Evolutionary conservation across 2,888 invertebrate species (phyloP), one percentile per base, ranked within the genome.

Genomic region (Sisyra nigra): DNA sequence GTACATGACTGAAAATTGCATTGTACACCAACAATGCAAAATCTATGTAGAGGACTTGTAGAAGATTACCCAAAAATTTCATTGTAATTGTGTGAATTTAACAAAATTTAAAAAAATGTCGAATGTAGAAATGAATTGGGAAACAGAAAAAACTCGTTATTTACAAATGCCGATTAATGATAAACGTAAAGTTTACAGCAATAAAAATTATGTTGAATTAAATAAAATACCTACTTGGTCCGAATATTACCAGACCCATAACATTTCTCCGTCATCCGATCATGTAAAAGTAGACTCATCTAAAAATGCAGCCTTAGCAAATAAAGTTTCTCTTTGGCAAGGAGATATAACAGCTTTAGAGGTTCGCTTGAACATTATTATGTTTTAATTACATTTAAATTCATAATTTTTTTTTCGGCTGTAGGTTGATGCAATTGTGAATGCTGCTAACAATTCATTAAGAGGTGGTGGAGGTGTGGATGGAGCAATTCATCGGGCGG

Each of bases 391-490:
- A 3, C 18, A 18, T 38, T 18, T 11, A 24, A 11, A 38, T n/a
- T 31, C 13, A 38, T 34, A 40, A 40, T 33, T 44, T 29, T 57
- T 51, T 47, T 52, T 19, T 48, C 24, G 24, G 7, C 7, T 24
- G 24, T 48, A 75, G 75, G 70, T 91, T 45, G 88, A 89, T 66
- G 84, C 80, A 0, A 87, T 92, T 52, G 88, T 89, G 1, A 92
- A 92, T 68, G 91, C 92, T 30, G 92, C 92, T 1, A 92, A 92
- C 62, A 70, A 71, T 1, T 59, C 61, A 14, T 63, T 91, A 34
- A 58, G 70, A 38, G 86, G 85, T 6, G 91, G 92, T 17, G 88
- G 88, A 19, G 89, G 91, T 58, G 91, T 92, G 14, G 91, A 91
- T 62, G 91, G 91, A 31, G 88, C 87, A 5, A 92, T 92, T 53